These are phyloP conservation scores for Drosophila nasuta DNA, from an alignment of 1,140 invertebrate species.

Conservation along the genomic window DNA sequence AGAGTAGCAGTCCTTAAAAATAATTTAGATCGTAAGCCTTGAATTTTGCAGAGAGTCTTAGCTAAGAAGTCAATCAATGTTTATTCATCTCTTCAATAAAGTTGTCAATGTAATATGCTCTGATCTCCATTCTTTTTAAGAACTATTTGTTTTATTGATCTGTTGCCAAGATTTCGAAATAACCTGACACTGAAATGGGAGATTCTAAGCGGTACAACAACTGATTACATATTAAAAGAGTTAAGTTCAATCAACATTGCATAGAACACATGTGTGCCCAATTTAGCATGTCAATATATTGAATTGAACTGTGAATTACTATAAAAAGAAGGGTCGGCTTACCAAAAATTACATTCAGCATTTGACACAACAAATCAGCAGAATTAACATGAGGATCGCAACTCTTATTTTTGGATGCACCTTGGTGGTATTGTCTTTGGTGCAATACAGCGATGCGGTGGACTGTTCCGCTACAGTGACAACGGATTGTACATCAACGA, in stretches of 20 bases:
- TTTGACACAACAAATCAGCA: neutral
- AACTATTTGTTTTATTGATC: neutral
- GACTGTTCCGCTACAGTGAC: constrained; percentile 3
- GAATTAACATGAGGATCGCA: constrained; percentile 17
- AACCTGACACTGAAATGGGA: constrained; percentile 15
- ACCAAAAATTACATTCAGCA: neutral
- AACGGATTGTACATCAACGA: constrained; percentile 10
- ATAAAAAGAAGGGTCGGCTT: constrained; percentile 16
- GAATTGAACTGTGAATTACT: constrained; percentile 10
- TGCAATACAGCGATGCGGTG: constrained; percentile 8
- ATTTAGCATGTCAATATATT: neutral
- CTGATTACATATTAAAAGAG: constrained; percentile 27
- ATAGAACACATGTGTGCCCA: constrained; percentile 29
- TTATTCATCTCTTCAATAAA: too few relatives aligned
- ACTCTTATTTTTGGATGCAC: constrained; percentile 6
- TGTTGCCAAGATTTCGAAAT: neutral
- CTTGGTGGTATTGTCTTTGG: constrained; percentile 11
- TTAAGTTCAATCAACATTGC: neutral
- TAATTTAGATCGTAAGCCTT: too few relatives aligned
- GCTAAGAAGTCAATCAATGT: too few relatives aligned
- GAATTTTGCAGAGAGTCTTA: too few relatives aligned
- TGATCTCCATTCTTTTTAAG: neutral
- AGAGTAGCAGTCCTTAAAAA: too few relatives aligned
- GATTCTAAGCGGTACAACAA: constrained; percentile 9
- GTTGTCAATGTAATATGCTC: too few relatives aligned